phyloP scores from a whole-genome alignment of 2,888 invertebrate species.

The Romanomermis culicivorax region DNA sequence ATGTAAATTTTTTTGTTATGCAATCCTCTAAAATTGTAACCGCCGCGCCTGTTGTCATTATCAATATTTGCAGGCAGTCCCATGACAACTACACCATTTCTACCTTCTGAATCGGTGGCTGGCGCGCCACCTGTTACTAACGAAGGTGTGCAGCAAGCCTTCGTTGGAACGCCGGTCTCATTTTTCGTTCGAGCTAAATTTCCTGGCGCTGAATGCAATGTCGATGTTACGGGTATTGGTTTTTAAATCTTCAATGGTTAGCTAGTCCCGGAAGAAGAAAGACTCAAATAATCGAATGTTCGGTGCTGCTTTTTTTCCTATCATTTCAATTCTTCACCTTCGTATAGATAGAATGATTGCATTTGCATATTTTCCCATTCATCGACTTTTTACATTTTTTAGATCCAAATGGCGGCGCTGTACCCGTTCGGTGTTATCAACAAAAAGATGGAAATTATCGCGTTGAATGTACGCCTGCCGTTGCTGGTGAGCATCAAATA shows the following conservation, averaged over 20 bases:
- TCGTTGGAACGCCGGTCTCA: slow-evolving; percentile 57
- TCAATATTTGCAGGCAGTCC: slow-evolving; percentile 18
- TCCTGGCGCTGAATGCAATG: slow-evolving; percentile 18
- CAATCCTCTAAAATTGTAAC: too few relatives aligned
- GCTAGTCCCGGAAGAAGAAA: background rate
- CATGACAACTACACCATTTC: slow-evolving; percentile 13
- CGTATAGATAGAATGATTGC: too few relatives aligned
- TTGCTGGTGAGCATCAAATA: slow-evolving; percentile 26
- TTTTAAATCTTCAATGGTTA: background rate
- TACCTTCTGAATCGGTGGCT: background rate
- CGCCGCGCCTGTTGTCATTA: too few relatives aligned
- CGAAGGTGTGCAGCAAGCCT: slow-evolving; percentile 65
- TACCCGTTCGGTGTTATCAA: slow-evolving; percentile 78
- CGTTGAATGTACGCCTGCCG: slow-evolving; percentile 53
- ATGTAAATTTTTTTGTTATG: too few relatives aligned
- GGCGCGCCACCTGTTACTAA: slow-evolving; percentile 37
- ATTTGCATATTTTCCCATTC: too few relatives aligned
- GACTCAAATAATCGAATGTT: background rate
- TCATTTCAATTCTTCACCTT: too few relatives aligned
- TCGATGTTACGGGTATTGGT: slow-evolving; percentile 10
- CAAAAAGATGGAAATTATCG: slow-evolving; percentile 82
- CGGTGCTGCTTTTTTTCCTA: background rate
- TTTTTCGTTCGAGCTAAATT: slow-evolving; percentile 64
- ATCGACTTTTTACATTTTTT: too few relatives aligned
- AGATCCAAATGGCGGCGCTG: slow-evolving; percentile 37